Conservation (phyloP, 2,113 vertebrate genomes). For the Elephas maximus region DNA sequence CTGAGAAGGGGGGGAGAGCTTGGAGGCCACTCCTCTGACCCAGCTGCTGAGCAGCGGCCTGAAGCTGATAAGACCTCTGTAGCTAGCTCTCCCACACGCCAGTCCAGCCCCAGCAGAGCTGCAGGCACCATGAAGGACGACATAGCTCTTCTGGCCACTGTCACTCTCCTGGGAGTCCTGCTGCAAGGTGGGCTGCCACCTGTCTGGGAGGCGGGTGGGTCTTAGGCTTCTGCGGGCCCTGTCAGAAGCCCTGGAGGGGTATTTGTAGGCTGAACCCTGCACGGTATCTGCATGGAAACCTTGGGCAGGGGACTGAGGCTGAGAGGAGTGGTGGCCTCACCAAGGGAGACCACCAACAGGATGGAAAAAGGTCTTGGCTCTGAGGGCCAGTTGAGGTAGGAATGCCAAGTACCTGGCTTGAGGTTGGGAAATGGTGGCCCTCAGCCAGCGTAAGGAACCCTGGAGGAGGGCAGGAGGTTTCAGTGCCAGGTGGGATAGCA, state of each 20-base stretch:
- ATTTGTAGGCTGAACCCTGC: not conserved
- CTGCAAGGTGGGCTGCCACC: slow-evolving; percentile 91
- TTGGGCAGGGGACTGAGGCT: not conserved
- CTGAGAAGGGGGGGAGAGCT: not conserved
- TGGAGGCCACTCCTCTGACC: not conserved
- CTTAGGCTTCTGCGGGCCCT: not conserved
- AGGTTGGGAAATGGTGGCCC: not conserved
- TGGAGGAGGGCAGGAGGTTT: not conserved
- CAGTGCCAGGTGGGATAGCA: not conserved
- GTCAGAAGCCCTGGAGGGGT: not conserved
- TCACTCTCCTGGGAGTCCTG: slow-evolving; percentile 92
- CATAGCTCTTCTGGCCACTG: slow-evolving; percentile 88
- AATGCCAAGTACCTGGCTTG: not conserved
- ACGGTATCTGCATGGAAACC: not conserved
- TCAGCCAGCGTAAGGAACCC: not conserved
- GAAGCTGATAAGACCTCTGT: not conserved
- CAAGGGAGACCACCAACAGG: not conserved
- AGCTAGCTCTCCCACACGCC: not conserved
- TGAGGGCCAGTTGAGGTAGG: not conserved
- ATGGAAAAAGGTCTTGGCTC: not conserved
- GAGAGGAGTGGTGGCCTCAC: not conserved
- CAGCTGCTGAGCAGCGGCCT: not conserved
- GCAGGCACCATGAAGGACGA: slow-evolving; percentile 87
- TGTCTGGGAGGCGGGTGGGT: not conserved
- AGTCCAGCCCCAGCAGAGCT: not conserved